These are phyloP conservation scores for Oreochromis tanganicae DNA, from an alignment of 2,113 vertebrate genomes.

Conservation along the genomic window DNA sequence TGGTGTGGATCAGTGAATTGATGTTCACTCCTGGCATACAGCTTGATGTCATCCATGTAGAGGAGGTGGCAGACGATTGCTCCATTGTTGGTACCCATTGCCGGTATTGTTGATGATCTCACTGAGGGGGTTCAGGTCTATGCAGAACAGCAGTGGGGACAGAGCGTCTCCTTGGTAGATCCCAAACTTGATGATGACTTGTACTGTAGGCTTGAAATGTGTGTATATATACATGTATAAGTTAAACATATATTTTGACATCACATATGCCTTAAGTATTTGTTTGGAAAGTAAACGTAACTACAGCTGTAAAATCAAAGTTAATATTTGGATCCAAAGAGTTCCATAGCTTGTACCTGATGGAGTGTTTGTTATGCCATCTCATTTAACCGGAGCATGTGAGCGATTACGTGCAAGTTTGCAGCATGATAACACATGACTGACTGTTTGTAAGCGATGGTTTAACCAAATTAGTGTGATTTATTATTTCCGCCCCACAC, in stretches of 20 bases:
- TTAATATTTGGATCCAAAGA: neutral
- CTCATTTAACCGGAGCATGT: neutral
- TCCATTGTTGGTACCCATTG: too few relatives aligned
- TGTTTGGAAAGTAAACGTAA: neutral
- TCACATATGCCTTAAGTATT: neutral
- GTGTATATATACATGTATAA: neutral
- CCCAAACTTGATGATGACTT: neutral
- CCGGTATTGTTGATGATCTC: neutral
- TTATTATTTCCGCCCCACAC: neutral
- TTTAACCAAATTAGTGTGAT: neutral
- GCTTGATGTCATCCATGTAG: neutral
- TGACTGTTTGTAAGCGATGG: neutral
- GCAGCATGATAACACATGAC: constrained; percentile 1
- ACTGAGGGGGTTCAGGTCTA: neutral
- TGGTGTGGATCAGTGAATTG: neutral
- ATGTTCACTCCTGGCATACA: neutral
- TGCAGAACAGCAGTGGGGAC: neutral
- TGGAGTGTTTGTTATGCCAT: neutral
- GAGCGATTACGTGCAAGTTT: neutral
- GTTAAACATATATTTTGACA: neutral
- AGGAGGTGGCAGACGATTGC: neutral
- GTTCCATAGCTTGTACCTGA: neutral
- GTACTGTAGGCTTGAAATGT: neutral
- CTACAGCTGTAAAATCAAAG: neutral
- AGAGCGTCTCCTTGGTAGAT: neutral